phyloP scores from a whole-genome alignment of 2,888 invertebrate genomes.

The Ceriagrion tenellum region DNA sequence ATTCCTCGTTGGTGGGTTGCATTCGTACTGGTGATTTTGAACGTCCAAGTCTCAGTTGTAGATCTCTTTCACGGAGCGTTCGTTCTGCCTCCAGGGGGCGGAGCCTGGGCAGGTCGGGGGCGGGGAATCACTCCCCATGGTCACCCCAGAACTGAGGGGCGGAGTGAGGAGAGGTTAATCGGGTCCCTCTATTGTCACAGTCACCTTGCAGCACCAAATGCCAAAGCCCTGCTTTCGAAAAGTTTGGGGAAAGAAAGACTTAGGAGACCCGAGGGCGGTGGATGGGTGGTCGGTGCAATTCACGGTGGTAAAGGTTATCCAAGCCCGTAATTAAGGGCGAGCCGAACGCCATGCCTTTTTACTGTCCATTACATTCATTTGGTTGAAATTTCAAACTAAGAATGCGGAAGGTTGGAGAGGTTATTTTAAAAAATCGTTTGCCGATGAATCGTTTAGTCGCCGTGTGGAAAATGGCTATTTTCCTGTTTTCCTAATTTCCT shows the following conservation, averaged over 20 bases:
- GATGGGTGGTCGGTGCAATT: neutral
- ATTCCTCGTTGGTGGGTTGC: too few relatives aligned
- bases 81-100: neutral
- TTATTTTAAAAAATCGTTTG: neutral
- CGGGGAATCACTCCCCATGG: neutral
- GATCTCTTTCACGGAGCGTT: neutral
- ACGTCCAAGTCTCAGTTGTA: too few relatives aligned
- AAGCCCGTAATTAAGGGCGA: neutral
- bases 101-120: neutral
- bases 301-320: neutral
- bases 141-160: neutral
- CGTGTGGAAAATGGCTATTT: neutral
- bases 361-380: neutral
- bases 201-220: slow-evolving; percentile 46
- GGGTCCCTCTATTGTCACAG: slow-evolving; percentile 34
- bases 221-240: neutral
- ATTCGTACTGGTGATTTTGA: too few relatives aligned
- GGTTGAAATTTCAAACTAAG: neutral
- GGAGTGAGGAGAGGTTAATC: slow-evolving; percentile 23
- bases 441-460: neutral
- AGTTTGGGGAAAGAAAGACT: neutral
- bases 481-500: too few relatives aligned
- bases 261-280: neutral
- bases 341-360: neutral
- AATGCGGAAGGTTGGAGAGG: neutral